Evolutionary conservation across 2,888 invertebrate genomes (phyloP).

Genomic region (Microplitis deprimator): DNA sequence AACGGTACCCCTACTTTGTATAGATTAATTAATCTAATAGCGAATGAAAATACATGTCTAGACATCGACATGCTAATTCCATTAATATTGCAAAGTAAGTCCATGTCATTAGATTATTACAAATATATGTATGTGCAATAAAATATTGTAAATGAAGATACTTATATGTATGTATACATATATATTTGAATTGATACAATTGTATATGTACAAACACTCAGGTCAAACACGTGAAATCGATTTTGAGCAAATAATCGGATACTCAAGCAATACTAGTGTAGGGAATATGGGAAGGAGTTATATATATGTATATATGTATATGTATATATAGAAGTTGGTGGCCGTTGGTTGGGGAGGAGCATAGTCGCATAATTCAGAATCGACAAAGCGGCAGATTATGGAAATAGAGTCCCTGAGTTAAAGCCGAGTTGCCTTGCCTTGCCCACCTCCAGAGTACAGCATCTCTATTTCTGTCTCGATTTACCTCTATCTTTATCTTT

Average conservation of each 20-base stretch:
- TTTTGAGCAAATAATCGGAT: slow-evolving; percentile 71
- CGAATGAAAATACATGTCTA: too few relatives aligned
- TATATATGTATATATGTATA: slow-evolving; percentile 3
- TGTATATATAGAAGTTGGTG: slow-evolving; percentile 41
- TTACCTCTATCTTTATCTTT: slow-evolving; percentile 32
- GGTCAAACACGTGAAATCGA: slow-evolving; percentile 69
- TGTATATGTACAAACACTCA: slow-evolving; percentile 58
- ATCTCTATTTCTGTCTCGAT: slow-evolving; percentile 50
- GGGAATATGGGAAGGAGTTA: slow-evolving; percentile 17
- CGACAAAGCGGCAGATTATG: slow-evolving; percentile 72
- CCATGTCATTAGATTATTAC: neutral
- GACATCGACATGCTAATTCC: too few relatives aligned
- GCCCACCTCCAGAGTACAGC: slow-evolving; percentile 36
- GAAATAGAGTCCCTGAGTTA: slow-evolving; percentile 70
- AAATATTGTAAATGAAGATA: slow-evolving; percentile 49
- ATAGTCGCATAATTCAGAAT: slow-evolving; percentile 70
- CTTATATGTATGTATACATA: slow-evolving; percentile 10
- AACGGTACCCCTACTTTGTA: too few relatives aligned
- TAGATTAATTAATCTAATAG: too few relatives aligned
- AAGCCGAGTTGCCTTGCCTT: slow-evolving; percentile 56
- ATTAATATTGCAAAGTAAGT: too few relatives aligned
- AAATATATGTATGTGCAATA: neutral
- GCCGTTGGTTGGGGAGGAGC: slow-evolving; percentile 48
- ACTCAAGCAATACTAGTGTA: slow-evolving; percentile 51
- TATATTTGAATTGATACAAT: slow-evolving; percentile 13